Percentiles rank a stretch among this genome's conserved stretches.
These are phyloP conservation scores for Coenonympha glycerion DNA, from an alignment of 2,888 invertebrate species.

Conservation along the genomic window DNA sequence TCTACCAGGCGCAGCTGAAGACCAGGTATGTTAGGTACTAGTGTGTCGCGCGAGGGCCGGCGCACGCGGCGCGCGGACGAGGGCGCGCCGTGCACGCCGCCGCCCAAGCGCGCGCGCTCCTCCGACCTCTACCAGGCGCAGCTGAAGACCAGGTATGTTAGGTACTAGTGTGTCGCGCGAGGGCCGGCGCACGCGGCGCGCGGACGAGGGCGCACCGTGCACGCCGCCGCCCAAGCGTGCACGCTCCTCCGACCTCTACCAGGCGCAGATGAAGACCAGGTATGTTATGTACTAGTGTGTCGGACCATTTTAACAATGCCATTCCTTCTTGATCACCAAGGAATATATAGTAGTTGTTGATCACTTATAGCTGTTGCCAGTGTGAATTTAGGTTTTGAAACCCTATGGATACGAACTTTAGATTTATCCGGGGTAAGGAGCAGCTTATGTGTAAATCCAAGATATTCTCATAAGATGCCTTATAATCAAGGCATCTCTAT, in stretches of 20 bases:
- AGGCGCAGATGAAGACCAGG: constrained; percentile 76
- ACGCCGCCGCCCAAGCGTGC: constrained; percentile 82
- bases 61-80: constrained; percentile 73
- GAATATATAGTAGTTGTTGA: too few relatives aligned
- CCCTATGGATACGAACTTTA: too few relatives aligned
- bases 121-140: constrained; percentile 81
- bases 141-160: constrained; percentile 64
- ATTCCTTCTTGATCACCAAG: too few relatives aligned
- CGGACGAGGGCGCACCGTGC: constrained; percentile 65
- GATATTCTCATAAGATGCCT: too few relatives aligned
- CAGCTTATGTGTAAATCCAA: too few relatives aligned
- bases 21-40: constrained; percentile 49
- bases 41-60: constrained; percentile 49
- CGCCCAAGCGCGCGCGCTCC: constrained; percentile 82
- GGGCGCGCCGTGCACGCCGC: constrained; percentile 72
- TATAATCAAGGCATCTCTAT: too few relatives aligned
- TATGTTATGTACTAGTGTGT: constrained; percentile 28
- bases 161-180: constrained; percentile 38
- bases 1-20: constrained; percentile 78
- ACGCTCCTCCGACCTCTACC: constrained; percentile 81
- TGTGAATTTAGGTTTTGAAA: not conserved
- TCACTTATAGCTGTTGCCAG: not conserved
- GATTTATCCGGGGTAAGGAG: too few relatives aligned
- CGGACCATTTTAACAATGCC: too few relatives aligned
- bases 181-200: constrained; percentile 71